Percentiles rank a stretch among this genome's conserved stretches.
These are phyloP conservation scores for Paralichthys olivaceus DNA, from an alignment of 2,113 vertebrate species.

Conservation along the genomic window DNA sequence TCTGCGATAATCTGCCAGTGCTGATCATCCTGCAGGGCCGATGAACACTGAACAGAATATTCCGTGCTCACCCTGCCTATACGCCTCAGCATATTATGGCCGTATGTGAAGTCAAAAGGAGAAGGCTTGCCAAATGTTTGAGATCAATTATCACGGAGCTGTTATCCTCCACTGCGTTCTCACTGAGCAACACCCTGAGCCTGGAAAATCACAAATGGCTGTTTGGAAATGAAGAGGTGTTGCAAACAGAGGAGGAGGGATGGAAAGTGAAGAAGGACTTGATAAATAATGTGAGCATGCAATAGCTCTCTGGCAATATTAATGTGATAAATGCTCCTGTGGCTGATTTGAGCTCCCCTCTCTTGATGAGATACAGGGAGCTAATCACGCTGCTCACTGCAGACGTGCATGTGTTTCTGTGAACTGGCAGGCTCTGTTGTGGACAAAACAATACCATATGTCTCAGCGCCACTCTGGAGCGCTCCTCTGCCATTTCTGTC, in stretches of 20 bases:
- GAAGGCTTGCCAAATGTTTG: conserved; percentile 68
- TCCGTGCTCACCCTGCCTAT: conserved; percentile 56
- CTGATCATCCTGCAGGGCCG: not conserved
- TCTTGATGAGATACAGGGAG: conserved; percentile 32
- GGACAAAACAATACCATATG: conserved; percentile 78
- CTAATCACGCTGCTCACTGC: conserved; percentile 43
- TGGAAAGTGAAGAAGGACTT: conserved; percentile 32
- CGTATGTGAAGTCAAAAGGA: conserved; percentile 63
- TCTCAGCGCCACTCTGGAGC: conserved; percentile 43
- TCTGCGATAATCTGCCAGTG: conserved; percentile 3
- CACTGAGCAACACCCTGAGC: conserved; percentile 54
- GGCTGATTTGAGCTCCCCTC: conserved; percentile 55
- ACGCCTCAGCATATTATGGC: conserved; percentile 61
- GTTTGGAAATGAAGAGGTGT: conserved; percentile 62
- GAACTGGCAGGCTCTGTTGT: conserved; percentile 43
- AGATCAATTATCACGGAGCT: conserved; percentile 67
- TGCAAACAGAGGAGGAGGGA: conserved; percentile 50
- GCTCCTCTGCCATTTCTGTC: conserved; percentile 44
- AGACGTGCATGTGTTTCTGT: conserved; percentile 41
- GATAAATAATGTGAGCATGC: conserved; percentile 29
- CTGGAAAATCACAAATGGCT: conserved; percentile 58
- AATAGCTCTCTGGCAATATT: conserved; percentile 53
- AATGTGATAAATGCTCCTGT: conserved; percentile 63
- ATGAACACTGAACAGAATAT: conserved; percentile 52
- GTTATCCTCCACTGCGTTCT: conserved; percentile 48